Conservation (phyloP, 1,140 invertebrate genomes). For the Diorhabda elongata region DNA sequence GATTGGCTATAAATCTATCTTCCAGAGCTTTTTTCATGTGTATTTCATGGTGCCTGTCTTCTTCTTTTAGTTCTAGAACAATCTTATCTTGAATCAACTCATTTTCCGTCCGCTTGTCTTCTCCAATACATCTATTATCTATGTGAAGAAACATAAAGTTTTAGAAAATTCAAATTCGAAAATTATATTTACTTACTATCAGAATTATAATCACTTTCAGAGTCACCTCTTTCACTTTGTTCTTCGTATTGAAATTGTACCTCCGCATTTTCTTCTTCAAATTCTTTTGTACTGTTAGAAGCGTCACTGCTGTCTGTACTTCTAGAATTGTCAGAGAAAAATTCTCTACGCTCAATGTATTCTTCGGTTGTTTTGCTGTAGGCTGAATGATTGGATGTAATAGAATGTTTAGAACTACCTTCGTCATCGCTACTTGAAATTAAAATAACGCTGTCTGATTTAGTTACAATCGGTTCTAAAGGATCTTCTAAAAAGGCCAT, state of each 20-base stretch:
- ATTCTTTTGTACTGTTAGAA: neutral
- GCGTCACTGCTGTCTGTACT: neutral
- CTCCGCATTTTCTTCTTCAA: neutral
- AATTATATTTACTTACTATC: no score
- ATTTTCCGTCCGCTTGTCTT: no score
- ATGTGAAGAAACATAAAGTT: no score
- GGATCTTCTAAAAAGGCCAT: slow-evolving; percentile 11
- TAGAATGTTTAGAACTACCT: slow-evolving; percentile 6
- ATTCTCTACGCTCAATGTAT: neutral
- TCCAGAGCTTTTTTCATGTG: neutral
- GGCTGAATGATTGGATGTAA: neutral
- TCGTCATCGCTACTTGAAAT: slow-evolving; percentile 27
- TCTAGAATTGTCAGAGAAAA: neutral
- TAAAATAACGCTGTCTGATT: slow-evolving; percentile 18
- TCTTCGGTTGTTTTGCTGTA: neutral
- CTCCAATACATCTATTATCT: no score
- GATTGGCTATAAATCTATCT: neutral
- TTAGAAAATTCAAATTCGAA: no score
- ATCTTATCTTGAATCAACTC: neutral
- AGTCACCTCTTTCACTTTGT: neutral
- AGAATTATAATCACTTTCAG: no score
- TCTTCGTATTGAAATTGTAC: neutral
- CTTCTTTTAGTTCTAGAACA: neutral
- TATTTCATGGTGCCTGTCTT: neutral
- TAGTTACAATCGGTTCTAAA: neutral